Base-by-base conservation (phyloP, 30 jellyfish, hydroid and myxozoan genomes). In the Mastigias papua region DNA sequence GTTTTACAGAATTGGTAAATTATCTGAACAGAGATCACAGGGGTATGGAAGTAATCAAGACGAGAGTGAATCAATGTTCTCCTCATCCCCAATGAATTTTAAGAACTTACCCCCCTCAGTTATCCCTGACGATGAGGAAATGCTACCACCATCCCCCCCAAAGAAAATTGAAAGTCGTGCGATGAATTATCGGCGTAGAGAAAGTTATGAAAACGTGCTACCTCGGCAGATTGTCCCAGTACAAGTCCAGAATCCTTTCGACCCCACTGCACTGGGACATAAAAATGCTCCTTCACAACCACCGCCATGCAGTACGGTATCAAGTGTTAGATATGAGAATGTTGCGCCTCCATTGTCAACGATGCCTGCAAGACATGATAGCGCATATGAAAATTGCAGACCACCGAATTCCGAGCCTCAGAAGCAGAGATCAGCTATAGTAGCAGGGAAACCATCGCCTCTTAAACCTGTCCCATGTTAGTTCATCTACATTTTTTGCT, bases 221-320 rank as follows among this genome's bases (percentile, higher is more conserved):
- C 97, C 97, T 20, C 50, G 90, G 23, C 89, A 73, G 76, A 73
- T 83, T 33, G 87, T 70, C 2, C 97, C 97, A 1, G 87, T 90
- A 13, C 94, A 73, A 13, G 86, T 80, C 0, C 94, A 81, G 35
- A 90, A 61, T 66, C 97, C 97, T 1, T 90, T 82, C 48, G 70
- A 78, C 22, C 37, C 32, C 4, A 58, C 26, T 46, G 19, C 65
- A 6, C n/a, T 5, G 2, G 71, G 42, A 6, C 50, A 29, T n/a
- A 73, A 64, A 21, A 33, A 25, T 30, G 63, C 77, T 10, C 75
- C 82, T 28, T 16, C 69, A 54, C 84, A 37, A 30, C 91, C 85
- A 11, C 62, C 74, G 28, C 27, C 26, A 35, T 21, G 63, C 51
- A 30, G 50, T 20, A 19, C 73, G 22, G 34, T n/a, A 25, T n/a